Conservation (phyloP, 2,113 vertebrate species). For the Coptodon bakossiorum region DNA sequence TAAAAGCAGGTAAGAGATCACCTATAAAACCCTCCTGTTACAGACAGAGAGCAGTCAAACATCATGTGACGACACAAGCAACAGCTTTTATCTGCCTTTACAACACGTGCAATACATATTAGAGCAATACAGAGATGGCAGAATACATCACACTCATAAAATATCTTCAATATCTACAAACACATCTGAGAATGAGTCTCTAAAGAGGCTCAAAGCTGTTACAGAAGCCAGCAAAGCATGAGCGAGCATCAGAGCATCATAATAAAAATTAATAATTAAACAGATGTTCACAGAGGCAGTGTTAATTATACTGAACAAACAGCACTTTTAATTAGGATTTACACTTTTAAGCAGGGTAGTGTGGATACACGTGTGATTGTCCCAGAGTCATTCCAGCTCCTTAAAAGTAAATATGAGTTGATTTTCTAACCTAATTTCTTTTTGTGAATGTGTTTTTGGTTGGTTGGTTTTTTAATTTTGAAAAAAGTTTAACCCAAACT, state of each 20-base stretch:
- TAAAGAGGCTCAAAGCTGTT: background rate
- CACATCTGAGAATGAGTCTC: background rate
- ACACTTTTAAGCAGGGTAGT: background rate
- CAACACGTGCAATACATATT: background rate
- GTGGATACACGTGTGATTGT: background rate
- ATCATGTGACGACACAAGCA: background rate
- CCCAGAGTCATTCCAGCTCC: background rate
- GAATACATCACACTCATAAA: background rate
- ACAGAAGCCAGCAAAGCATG: background rate
- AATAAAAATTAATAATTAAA: background rate
- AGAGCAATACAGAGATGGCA: background rate
- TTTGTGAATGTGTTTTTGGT: background rate
- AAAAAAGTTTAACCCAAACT: background rate
- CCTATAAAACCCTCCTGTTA: background rate
- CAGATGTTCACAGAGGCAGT: background rate
- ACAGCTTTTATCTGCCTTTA: constrained; percentile 3
- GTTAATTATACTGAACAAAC: background rate
- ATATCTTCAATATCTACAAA: background rate
- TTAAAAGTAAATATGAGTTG: background rate
- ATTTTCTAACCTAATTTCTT: background rate
- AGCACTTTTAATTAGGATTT: background rate
- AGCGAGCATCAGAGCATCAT: background rate
- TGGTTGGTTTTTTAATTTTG: background rate
- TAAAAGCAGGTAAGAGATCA: background rate
- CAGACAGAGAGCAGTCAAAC: background rate